Evolutionary conservation across 2,888 invertebrate genomes (phyloP), one percentile per base, ranked within the genome.

Genomic region (Protodeltote pygarga): DNA sequence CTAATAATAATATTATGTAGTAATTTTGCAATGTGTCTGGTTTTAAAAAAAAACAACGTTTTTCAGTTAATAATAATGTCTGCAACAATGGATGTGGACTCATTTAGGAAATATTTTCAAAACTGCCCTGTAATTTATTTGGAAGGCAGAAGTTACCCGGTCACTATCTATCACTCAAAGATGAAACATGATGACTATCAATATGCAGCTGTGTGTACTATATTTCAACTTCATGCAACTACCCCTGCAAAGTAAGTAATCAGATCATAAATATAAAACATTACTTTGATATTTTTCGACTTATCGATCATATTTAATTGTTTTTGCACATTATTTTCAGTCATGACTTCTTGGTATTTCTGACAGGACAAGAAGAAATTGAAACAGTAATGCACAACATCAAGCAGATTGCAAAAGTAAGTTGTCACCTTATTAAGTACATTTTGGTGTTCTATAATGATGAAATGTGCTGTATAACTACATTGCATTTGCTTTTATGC

Each of bases 291-390:
- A 11, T 11, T n/a, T 13, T 5, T 13, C 15, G 0, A 5, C 8
- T n/a, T 17, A 2, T 5, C 4, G 44, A 38, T 27, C 27, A 15
- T 44, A 51, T 27, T 16, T 23, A n/a, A n/a, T n/a, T n/a, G n/a
- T n/a, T n/a, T n/a, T n/a, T 19, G 3, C 15, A 31, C 10, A 38
- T 54, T 64, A 31, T 52, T 94, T 94, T 66, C 83, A 97, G 96
- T 74, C 95, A 98, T 67, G 98, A 98, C 81, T 96, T 99, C 65
- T 92, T 99, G 39, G 96, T 98, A 23, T 99, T 99, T 88, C 89
- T 99, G 45, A 98, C 98, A 32, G 99, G 99, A 0, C 98, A 98
- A 90, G 98, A 99, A 85, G 98, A 99, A 93, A 98, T 99, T 60
- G 98, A 98, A 87, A 93, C 95, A n/a, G 94, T 96, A 59, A 95